These are phyloP conservation scores for Spermophilus dauricus DNA, from an alignment of 2,113 vertebrate species.

Conservation along the genomic window DNA sequence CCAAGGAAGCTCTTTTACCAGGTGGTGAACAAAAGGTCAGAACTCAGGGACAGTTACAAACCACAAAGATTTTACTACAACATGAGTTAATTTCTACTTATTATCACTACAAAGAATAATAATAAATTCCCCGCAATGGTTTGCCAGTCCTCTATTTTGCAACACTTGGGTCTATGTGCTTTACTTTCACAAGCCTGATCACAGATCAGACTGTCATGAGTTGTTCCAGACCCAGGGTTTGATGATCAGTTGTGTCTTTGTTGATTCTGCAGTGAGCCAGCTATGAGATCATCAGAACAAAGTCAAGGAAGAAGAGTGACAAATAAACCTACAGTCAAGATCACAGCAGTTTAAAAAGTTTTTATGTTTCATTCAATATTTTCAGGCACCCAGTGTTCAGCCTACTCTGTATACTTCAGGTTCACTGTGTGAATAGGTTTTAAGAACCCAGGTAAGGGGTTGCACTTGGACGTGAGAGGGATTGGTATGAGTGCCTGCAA, in stretches of 20 bases:
- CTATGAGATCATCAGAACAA: background rate
- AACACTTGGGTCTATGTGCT: background rate
- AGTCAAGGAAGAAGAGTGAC: background rate
- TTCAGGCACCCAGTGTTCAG: too few relatives aligned
- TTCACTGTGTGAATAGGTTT: background rate
- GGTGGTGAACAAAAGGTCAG: background rate
- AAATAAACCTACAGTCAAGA: too few relatives aligned
- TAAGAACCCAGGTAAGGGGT: background rate
- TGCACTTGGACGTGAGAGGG: too few relatives aligned
- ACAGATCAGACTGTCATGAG: background rate
- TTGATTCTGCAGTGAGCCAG: too few relatives aligned
- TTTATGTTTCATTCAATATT: too few relatives aligned
- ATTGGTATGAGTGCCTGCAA: background rate
- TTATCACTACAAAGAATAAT: background rate
- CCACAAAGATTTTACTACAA: background rate
- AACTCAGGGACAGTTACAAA: background rate
- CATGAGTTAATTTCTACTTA: background rate
- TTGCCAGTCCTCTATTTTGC: background rate
- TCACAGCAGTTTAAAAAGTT: too few relatives aligned
- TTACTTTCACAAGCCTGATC: background rate
- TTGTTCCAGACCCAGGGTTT: background rate
- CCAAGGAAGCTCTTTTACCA: background rate
- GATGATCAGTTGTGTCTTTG: background rate
- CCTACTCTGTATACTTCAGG: background rate
- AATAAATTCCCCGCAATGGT: background rate